phyloP scores from a whole-genome alignment of 2,113 vertebrate genomes.

The Sigmodon hispidus region DNA sequence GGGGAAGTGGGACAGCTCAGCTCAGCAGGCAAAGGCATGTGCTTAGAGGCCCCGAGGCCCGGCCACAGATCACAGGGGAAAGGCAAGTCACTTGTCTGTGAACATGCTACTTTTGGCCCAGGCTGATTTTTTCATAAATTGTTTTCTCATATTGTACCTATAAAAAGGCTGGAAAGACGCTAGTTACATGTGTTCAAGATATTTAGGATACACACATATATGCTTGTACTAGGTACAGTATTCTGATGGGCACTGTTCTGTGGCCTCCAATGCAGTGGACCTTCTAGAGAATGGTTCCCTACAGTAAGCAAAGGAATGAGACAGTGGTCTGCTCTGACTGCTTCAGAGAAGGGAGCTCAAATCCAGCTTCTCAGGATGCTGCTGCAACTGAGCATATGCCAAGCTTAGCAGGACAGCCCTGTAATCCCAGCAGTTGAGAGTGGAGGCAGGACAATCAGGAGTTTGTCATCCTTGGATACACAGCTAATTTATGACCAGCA shows the following conservation, averaged over 20 bases:
- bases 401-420: not conserved
- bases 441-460: not conserved
- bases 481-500: not conserved
- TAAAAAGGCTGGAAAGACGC: constrained; percentile 94
- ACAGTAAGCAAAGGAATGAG: constrained; percentile 71
- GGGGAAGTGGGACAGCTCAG: constrained; percentile 82
- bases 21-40: constrained; percentile 80
- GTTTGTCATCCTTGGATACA: not conserved
- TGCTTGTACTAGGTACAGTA: constrained; percentile 86
- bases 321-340: constrained; percentile 85
- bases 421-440: not conserved
- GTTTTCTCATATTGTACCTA: constrained; percentile 94
- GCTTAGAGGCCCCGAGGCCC: constrained; percentile 87
- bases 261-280: constrained; percentile 82
- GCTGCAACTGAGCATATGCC: constrained; percentile 94
- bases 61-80: constrained; percentile 89
- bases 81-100: constrained; percentile 86
- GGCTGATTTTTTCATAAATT: constrained; percentile 90
- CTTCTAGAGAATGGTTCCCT: constrained; percentile 84
- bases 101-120: constrained; percentile 94
- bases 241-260: constrained; percentile 83
- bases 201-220: constrained; percentile 92
- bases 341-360: constrained; percentile 92
- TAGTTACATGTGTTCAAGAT: constrained; percentile 95
- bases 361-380: constrained; percentile 96